Evolutionary conservation across 1,140 invertebrate genomes (phyloP).

Genomic region (Drosophila triauraria): DNA sequence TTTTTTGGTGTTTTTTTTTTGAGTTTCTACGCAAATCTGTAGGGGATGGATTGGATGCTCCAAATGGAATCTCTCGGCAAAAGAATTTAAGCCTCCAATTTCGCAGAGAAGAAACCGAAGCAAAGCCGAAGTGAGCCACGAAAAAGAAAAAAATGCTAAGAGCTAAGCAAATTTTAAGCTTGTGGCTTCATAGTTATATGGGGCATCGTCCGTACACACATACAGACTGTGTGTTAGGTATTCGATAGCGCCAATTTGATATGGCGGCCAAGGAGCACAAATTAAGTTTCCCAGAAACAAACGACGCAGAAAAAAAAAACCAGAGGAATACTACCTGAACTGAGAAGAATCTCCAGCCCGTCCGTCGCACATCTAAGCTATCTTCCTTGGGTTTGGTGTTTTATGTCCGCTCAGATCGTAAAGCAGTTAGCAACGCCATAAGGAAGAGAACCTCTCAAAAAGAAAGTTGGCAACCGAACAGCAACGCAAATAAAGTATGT

Average conservation of each 20-base stretch:
- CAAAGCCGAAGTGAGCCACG: neutral
- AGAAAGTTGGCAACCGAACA: conserved; percentile 44
- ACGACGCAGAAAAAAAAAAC: conserved; percentile 25
- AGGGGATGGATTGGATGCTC: conserved; percentile 42
- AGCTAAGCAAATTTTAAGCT: conserved; percentile 76
- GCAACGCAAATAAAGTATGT: conserved; percentile 47
- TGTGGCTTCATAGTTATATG: conserved; percentile 63
- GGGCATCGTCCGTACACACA: conserved; percentile 42
- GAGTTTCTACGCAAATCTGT: conserved; percentile 46
- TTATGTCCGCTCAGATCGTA: conserved; percentile 60
- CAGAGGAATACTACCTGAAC: conserved; percentile 54
- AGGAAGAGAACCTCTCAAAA: conserved; percentile 61
- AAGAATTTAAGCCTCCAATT: conserved; percentile 77
- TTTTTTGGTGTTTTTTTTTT: conserved; percentile 17
- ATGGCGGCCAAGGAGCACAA: conserved; percentile 75
- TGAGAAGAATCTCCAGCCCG: conserved; percentile 23
- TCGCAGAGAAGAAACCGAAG: conserved; percentile 52
- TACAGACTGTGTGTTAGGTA: conserved; percentile 49
- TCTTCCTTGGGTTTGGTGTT: conserved; percentile 45
- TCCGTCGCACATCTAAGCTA: conserved; percentile 35
- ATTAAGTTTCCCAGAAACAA: conserved; percentile 80
- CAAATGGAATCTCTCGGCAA: conserved; percentile 47
- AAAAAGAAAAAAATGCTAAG: conserved; percentile 45
- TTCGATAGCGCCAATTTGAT: conserved; percentile 83
- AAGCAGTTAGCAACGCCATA: conserved; percentile 66